These are phyloP conservation scores for Hydropsyche tenuis DNA, from an alignment of 1,140 invertebrate species.

Conservation along the genomic window DNA sequence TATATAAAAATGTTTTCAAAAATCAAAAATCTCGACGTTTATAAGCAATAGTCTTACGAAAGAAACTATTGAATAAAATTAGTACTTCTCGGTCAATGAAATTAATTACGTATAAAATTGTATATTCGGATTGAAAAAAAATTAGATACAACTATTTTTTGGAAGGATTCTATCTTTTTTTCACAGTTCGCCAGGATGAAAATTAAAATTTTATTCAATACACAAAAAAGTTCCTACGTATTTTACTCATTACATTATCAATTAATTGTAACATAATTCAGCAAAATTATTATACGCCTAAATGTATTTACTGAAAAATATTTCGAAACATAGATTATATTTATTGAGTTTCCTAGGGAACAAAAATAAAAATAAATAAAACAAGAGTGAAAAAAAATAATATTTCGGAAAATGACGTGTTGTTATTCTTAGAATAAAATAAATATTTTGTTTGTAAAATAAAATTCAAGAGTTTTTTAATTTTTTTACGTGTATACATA, in stretches of 20 bases:
- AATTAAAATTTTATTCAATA: conserved; percentile 25
- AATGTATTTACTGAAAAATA: conserved; percentile 12
- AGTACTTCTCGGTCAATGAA: conserved; percentile 46
- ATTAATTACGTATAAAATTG: conserved; percentile 12
- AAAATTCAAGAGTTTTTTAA: conserved; percentile 25
- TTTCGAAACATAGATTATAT: conserved; percentile 39
- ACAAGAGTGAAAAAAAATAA: conserved; percentile 35
- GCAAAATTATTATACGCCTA: conserved; percentile 29
- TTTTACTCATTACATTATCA: conserved; percentile 7
- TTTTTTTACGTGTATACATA: conserved; percentile 15
- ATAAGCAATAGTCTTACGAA: background rate
- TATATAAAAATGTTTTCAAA: background rate
- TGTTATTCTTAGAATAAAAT: conserved; percentile 47
- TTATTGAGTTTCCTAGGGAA: conserved; percentile 49
- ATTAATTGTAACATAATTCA: background rate
- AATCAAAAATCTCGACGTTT: background rate
- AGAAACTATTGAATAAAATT: conserved; percentile 19
- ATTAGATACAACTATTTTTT: conserved; percentile 29
- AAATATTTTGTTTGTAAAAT: conserved; percentile 29
- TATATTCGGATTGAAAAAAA: conserved; percentile 34
- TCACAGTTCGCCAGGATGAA: background rate
- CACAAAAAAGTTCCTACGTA: conserved; percentile 32
- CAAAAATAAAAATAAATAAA: conserved; percentile 22
- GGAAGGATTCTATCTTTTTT: conserved; percentile 25
- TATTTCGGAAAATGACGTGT: conserved; percentile 49